A percentile compares a stretch with the other conserved stretches of the same genome.
Conservation (phyloP, 1,140 invertebrate species). For the Musca vetustissima region DNA sequence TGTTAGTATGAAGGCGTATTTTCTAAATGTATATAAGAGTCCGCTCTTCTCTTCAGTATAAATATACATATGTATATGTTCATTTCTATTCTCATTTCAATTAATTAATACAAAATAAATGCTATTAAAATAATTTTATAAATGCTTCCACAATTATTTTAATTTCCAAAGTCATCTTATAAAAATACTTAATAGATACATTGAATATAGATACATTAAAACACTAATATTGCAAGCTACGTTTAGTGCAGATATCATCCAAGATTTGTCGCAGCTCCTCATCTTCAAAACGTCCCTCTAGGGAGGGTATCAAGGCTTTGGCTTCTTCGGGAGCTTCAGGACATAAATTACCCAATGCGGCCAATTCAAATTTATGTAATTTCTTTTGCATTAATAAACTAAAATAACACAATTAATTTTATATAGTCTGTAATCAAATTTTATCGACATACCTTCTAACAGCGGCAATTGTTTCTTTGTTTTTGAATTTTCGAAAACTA, state of each 20-base stretch:
- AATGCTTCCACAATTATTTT: neutral
- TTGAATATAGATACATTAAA: neutral
- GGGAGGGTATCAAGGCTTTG: constrained; percentile 92
- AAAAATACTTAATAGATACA: constrained; percentile 18
- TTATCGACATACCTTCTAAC: constrained; percentile 85
- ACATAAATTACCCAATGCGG: constrained; percentile 95
- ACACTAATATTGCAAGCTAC: constrained; percentile 91
- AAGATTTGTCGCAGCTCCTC: constrained; percentile 91
- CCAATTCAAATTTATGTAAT: constrained; percentile 97
- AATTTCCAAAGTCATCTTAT: neutral
- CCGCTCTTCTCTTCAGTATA: too few relatives aligned
- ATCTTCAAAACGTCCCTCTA: constrained; percentile 95
- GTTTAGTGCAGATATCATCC: constrained; percentile 97
- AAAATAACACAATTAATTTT: constrained; percentile 51
- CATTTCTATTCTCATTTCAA: too few relatives aligned
- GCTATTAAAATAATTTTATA: constrained; percentile 1
- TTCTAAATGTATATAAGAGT: too few relatives aligned
- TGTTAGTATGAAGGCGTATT: too few relatives aligned
- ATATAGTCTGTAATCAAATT: too few relatives aligned
- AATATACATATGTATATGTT: too few relatives aligned
- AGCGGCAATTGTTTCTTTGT: constrained; percentile 95
- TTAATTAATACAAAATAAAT: constrained; percentile 1
- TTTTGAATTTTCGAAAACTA: constrained; percentile 95
- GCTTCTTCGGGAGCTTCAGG: constrained; percentile 98
- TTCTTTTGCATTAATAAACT: constrained; percentile 94